phyloP scores from a whole-genome alignment of 1,140 invertebrate species.

The Acromyrmex echinatior region DNA sequence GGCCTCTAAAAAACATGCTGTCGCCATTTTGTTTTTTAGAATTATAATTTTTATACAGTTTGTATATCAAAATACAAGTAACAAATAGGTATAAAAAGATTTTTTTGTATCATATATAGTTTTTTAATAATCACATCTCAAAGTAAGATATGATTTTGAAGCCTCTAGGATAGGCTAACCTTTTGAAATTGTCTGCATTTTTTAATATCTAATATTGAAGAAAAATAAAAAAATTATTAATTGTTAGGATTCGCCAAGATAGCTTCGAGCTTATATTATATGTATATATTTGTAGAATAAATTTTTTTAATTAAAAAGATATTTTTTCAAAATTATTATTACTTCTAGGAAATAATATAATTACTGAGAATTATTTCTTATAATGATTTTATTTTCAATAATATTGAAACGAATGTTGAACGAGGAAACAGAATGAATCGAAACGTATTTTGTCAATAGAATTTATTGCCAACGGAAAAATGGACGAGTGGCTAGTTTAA shows the following conservation, averaged over 20 bases:
- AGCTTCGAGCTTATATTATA: background rate
- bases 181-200: background rate
- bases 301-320: background rate
- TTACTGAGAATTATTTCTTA: background rate
- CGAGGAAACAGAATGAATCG: background rate
- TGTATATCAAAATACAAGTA: too few relatives aligned
- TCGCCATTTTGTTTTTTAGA: too few relatives aligned
- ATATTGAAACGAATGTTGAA: background rate
- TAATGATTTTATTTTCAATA: background rate
- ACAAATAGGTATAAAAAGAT: too few relatives aligned
- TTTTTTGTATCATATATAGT: too few relatives aligned
- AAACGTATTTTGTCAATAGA: conserved; percentile 18
- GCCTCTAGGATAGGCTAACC: too few relatives aligned
- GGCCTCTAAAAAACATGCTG: too few relatives aligned
- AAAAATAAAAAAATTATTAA: background rate
- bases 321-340: background rate
- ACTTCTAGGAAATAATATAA: too few relatives aligned
- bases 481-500: conserved; percentile 15
- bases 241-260: background rate
- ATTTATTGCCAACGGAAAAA: conserved; percentile 23
- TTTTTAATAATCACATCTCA: too few relatives aligned
- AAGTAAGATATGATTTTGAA: too few relatives aligned
- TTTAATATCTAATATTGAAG: background rate
- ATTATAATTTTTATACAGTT: too few relatives aligned
- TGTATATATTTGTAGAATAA: background rate